A percentile compares a stretch with the other conserved stretches of the same genome.
phyloP scores from a whole-genome alignment of 1,140 invertebrate species.

The Saxidomus purpurata region DNA sequence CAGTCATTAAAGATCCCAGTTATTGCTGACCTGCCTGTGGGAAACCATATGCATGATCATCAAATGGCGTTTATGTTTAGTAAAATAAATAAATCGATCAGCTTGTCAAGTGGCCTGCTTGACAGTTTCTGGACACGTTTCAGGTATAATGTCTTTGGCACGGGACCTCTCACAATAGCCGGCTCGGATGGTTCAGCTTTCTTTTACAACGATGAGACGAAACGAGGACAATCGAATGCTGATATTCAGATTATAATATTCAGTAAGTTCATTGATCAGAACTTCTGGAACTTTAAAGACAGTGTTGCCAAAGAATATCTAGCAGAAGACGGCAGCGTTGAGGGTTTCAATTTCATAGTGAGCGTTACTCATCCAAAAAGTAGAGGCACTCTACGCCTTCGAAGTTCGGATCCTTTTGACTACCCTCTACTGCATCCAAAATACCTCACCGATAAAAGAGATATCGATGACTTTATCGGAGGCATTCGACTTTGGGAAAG shows the following conservation, averaged over 20 bases:
- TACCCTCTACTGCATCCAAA: slow-evolving; percentile 93
- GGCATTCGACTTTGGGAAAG: slow-evolving; percentile 47
- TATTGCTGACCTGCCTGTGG: slow-evolving; percentile 30
- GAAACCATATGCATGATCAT: slow-evolving; percentile 41
- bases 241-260: slow-evolving; percentile 44
- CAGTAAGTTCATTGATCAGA: background rate
- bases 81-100: slow-evolving; percentile 20
- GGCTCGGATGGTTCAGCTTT: slow-evolving; percentile 47
- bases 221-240: background rate
- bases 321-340: background rate
- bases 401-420: slow-evolving; percentile 91
- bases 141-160: slow-evolving; percentile 44
- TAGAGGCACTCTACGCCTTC: slow-evolving; percentile 77
- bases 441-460: slow-evolving; percentile 75
- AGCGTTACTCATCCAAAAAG: slow-evolving; percentile 73
- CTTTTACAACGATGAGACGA: background rate
- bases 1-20: slow-evolving; percentile 30
- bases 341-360: slow-evolving; percentile 24
- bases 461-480: slow-evolving; percentile 64
- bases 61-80: slow-evolving; percentile 1
- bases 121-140: slow-evolving; percentile 1
- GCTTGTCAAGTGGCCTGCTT: background rate
- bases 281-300: slow-evolving; percentile 29
- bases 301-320: background rate
- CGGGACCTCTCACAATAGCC: background rate